Percentiles rank a stretch among this genome's conserved stretches.
Conservation (phyloP, 2,888 invertebrate species). For the Hololepta plana region DNA sequence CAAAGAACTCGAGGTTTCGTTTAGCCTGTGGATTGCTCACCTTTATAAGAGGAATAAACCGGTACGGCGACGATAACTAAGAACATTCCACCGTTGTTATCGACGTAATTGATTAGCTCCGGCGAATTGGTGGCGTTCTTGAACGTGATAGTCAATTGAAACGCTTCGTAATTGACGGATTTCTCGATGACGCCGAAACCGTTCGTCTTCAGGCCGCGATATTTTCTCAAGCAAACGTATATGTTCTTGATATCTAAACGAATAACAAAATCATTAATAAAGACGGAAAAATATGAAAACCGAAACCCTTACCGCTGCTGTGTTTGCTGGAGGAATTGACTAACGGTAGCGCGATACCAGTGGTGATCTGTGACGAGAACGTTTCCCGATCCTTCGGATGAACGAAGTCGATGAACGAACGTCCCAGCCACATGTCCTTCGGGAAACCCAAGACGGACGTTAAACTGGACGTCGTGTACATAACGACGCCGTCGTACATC, state of each 20-base stretch:
- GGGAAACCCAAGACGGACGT: constrained; percentile 57
- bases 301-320: constrained; percentile 18
- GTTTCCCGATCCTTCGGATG: constrained; percentile 57
- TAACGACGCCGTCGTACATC: constrained; percentile 64
- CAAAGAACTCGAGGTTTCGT: not conserved
- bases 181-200: constrained; percentile 45
- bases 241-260: constrained; percentile 28
- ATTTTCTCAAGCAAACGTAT: constrained; percentile 48
- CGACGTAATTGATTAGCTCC: constrained; percentile 23
- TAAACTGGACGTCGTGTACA: constrained; percentile 54
- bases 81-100: constrained; percentile 30
- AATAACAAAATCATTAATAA: constrained; percentile 4
- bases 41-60: constrained; percentile 57
- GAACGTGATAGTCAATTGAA: constrained; percentile 51
- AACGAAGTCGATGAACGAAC: constrained; percentile 74
- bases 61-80: constrained; percentile 56
- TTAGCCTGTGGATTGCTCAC: constrained; percentile 28
- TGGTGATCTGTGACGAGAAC: constrained; percentile 60
- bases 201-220: constrained; percentile 37
- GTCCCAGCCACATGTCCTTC: constrained; percentile 68
- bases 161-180: constrained; percentile 46
- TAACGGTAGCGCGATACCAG: constrained; percentile 41
- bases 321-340: constrained; percentile 29
- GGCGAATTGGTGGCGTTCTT: constrained; percentile 35
- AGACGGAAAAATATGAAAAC: not conserved